These are phyloP conservation scores for Corythaixoides concolor DNA, from an alignment of 2,113 vertebrate genomes.

Conservation along the genomic window DNA sequence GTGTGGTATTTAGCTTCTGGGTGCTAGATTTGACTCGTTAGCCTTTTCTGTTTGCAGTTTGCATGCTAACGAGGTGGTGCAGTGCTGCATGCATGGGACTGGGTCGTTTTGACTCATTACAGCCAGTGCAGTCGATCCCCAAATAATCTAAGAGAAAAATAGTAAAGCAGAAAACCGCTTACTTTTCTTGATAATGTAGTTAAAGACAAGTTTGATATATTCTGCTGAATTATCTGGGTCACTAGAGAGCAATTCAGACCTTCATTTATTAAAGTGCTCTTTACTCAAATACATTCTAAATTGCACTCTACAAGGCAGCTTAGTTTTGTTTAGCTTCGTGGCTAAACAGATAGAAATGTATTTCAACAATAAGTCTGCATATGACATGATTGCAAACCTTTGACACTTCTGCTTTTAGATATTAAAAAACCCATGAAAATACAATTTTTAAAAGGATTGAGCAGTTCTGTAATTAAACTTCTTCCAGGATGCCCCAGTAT, in stretches of 20 bases:
- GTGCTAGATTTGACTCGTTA: conserved; percentile 38
- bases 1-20: conserved; percentile 13
- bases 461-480: background rate
- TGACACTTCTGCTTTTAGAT: background rate
- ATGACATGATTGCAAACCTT: background rate
- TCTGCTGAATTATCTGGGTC: conserved; percentile 1
- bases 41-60: background rate
- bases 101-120: background rate
- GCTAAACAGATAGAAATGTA: conserved; percentile 29
- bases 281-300: conserved; percentile 7
- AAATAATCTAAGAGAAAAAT: background rate
- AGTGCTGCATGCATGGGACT: background rate
- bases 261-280: conserved; percentile 37
- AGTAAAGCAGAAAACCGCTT: background rate
- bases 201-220: background rate
- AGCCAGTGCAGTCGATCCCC: background rate
- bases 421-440: background rate
- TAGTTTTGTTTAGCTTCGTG: conserved; percentile 13
- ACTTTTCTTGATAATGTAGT: background rate
- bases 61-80: background rate
- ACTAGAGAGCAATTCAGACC: background rate
- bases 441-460: background rate
- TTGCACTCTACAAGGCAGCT: background rate
- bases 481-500: fast-evolving
- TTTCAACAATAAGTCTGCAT: background rate